These are phyloP conservation scores for Spinus olivaceus DNA, from an alignment of 2,797 vertebrate genomes.

Conservation along the genomic window DNA sequence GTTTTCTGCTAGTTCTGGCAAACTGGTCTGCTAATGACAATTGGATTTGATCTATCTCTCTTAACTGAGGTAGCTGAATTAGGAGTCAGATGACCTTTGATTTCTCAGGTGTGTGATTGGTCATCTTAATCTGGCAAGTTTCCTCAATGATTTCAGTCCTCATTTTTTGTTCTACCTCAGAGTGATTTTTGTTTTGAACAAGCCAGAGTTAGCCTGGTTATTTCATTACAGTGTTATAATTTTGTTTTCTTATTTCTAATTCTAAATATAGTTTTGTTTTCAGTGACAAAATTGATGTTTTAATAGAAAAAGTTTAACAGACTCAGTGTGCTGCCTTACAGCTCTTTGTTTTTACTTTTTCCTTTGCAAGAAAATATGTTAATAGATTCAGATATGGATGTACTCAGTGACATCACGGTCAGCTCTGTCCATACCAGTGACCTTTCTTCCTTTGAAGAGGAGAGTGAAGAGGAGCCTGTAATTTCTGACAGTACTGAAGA, in stretches of 20 bases:
- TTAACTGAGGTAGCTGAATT: not conserved
- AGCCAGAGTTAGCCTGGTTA: not conserved
- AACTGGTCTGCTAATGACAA: not conserved
- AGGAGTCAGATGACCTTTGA: not conserved
- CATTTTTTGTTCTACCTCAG: not conserved
- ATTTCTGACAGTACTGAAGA: constrained; percentile 91
- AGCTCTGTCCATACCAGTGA: constrained; percentile 99
- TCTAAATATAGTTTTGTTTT: not conserved
- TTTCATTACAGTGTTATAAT: not conserved
- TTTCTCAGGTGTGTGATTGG: not conserved
- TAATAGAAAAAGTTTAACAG: not conserved
- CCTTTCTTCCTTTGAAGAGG: constrained; percentile 94
- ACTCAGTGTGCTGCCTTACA: not conserved
- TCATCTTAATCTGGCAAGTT: not conserved
- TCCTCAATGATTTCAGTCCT: not conserved
- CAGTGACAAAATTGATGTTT: not conserved
- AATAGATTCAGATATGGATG: constrained; percentile 94
- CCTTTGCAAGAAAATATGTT: constrained; percentile 79
- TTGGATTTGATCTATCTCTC: not conserved
- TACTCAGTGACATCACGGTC: constrained; percentile 95
- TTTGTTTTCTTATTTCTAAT: not conserved
- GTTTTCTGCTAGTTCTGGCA: not conserved
- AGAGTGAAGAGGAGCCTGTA: constrained; percentile 86
- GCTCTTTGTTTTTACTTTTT: not conserved
- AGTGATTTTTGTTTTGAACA: not conserved